These are phyloP conservation scores for Neodiprion virginianus DNA, from an alignment of 1,140 invertebrate genomes.

Conservation along the genomic window DNA sequence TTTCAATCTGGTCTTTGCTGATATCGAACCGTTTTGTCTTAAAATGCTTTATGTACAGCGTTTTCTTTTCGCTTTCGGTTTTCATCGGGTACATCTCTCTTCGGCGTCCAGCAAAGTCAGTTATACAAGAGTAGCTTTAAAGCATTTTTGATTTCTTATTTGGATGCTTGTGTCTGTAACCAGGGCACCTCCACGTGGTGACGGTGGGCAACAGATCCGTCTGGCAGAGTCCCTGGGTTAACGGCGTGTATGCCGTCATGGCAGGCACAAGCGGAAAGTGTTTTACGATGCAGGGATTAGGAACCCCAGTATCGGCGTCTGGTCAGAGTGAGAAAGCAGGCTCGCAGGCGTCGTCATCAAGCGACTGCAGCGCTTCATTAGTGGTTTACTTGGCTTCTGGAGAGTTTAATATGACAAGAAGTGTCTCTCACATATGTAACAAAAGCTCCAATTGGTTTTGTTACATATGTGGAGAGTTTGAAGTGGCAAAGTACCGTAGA, in stretches of 20 bases:
- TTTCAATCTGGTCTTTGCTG: too few species aligned
- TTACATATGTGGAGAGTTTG: too few species aligned
- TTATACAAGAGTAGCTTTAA: too few species aligned
- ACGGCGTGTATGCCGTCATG: conserved; percentile 32
- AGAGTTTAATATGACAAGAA: conserved; percentile 27
- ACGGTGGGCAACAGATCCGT: conserved; percentile 8
- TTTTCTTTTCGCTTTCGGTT: too few species aligned
- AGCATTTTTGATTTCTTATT: neutral
- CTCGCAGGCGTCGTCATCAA: conserved; percentile 14
- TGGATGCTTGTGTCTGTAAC: conserved; percentile 16
- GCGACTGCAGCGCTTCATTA: too few species aligned
- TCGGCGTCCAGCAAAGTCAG: too few species aligned
- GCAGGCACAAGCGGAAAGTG: conserved; percentile 23
- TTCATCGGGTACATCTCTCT: too few species aligned
- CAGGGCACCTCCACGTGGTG: conserved; percentile 35
- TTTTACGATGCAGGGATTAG: conserved; percentile 20
- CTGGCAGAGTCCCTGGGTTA: conserved; percentile 25
- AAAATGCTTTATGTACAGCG: too few species aligned
- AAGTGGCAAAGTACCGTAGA: too few species aligned
- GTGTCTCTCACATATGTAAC: too few species aligned
- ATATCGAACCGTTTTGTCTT: too few species aligned
- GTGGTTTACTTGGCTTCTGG: conserved; percentile 28
- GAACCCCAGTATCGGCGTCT: conserved; percentile 22
- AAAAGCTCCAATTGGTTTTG: too few species aligned
- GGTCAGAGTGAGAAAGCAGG: conserved; percentile 24